These are phyloP conservation scores for Syngnathus floridae DNA, from an alignment of 2,113 vertebrate genomes.

Conservation along the genomic window DNA sequence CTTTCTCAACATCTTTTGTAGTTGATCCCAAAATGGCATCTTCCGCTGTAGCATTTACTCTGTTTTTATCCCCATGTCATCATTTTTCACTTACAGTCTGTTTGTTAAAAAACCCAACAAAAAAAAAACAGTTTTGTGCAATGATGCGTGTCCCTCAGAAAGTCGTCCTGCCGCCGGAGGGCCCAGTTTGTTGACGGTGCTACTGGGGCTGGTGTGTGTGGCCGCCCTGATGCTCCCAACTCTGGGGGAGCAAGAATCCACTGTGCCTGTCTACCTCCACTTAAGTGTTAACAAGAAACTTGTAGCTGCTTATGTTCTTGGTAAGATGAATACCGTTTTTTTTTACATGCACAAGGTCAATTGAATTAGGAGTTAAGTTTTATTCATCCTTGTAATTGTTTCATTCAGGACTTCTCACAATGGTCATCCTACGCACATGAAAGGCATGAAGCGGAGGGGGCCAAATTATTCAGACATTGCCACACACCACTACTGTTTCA, in stretches of 20 bases:
- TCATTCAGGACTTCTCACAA: conserved; percentile 91
- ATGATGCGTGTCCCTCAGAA: conserved; percentile 63
- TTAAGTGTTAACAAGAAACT: conserved; percentile 99
- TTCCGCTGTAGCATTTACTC: background rate
- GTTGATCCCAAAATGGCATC: background rate
- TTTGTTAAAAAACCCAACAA: background rate
- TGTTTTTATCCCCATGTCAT: background rate
- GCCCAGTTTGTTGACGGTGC: conserved; percentile 91
- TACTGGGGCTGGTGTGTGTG: conserved; percentile 90
- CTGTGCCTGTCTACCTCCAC: conserved; percentile 99
- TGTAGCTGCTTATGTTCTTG: conserved; percentile 98
- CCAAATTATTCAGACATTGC: background rate
- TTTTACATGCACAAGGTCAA: background rate
- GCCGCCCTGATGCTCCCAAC: conserved; percentile 95
- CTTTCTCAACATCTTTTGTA: no score
- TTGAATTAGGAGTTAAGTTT: background rate
- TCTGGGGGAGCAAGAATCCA: conserved; percentile 90
- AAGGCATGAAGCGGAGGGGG: conserved; percentile 16
- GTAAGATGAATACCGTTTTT: conserved; percentile 63
- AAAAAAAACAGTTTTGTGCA: background rate
- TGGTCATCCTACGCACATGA: conserved; percentile 89
- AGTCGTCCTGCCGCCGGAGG: conserved; percentile 82
- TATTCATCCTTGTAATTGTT: background rate
- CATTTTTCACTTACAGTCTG: background rate
- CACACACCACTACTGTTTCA: background rate